A percentile compares a stretch with the other conserved stretches of the same genome.
Conservation (phyloP, 2,888 invertebrate species). For the Fragum whitleyi region DNA sequence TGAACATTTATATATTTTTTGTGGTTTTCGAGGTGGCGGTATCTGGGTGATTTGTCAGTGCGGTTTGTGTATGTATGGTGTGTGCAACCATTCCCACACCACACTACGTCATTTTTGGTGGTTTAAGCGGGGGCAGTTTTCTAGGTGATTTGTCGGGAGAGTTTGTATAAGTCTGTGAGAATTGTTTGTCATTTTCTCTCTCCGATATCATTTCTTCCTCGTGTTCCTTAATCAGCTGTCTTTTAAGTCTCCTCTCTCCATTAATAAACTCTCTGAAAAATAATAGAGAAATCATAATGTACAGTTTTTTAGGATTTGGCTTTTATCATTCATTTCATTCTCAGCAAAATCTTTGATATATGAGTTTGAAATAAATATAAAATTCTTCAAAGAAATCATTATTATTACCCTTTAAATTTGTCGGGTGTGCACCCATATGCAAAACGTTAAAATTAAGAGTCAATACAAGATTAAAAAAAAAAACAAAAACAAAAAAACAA, state of each 20-base stretch:
- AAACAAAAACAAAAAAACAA: too few relatives aligned
- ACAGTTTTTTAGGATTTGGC: neutral
- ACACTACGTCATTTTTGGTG: conserved; percentile 33
- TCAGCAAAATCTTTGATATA: neutral
- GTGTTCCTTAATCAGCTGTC: conserved; percentile 65
- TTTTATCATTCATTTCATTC: too few relatives aligned
- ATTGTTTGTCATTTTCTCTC: conserved; percentile 45
- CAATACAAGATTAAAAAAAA: too few relatives aligned
- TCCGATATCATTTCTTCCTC: conserved; percentile 54
- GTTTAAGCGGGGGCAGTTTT: conserved; percentile 48
- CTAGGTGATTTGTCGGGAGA: conserved; percentile 28
- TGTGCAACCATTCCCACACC: too few relatives aligned
- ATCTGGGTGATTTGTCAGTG: too few relatives aligned
- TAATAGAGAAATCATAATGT: conserved; percentile 9
- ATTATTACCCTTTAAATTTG: too few relatives aligned
- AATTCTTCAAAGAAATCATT: too few relatives aligned
- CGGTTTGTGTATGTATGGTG: too few relatives aligned
- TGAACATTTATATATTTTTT: too few relatives aligned
- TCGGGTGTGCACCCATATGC: too few relatives aligned
- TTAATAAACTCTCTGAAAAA: conserved; percentile 72
- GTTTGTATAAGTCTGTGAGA: conserved; percentile 35
- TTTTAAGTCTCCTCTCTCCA: conserved; percentile 70
- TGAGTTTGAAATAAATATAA: neutral
- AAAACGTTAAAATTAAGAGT: too few relatives aligned
- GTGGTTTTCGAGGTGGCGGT: too few relatives aligned